phyloP scores from a whole-genome alignment of 1,140 invertebrate genomes.

The Plodia interpunctella region DNA sequence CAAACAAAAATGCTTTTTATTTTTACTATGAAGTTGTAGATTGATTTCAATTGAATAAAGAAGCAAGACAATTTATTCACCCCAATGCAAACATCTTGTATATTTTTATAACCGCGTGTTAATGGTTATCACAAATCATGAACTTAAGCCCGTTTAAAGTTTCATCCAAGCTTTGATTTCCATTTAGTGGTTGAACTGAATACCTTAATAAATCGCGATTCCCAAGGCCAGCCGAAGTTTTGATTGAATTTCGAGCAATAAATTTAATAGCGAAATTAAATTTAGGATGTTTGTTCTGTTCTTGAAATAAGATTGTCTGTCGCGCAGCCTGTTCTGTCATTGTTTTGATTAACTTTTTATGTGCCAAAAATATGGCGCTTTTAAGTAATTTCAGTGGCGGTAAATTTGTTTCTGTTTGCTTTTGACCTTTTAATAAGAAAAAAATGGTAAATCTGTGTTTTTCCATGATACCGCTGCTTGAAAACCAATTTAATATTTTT shows the following conservation, averaged over 20 bases:
- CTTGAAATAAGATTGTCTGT: neutral
- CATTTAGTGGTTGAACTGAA: neutral
- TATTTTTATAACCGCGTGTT: no score
- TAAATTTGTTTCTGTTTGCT: neutral
- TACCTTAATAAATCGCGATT: conserved; percentile 3
- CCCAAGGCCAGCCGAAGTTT: neutral
- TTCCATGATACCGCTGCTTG: no score
- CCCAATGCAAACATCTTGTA: no score
- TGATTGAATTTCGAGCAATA: neutral
- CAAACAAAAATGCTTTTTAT: no score
- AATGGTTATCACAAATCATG: neutral
- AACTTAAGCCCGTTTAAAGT: conserved; percentile 1
- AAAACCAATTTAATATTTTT: no score
- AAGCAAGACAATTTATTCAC: no score
- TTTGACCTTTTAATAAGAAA: no score
- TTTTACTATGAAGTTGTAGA: no score
- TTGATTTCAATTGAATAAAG: no score
- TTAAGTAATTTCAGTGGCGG: neutral
- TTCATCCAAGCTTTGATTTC: neutral
- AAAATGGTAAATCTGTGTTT: no score
- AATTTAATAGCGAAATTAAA: conserved; percentile 6
- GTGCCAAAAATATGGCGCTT: neutral
- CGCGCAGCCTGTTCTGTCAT: neutral
- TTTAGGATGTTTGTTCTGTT: neutral
- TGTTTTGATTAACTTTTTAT: neutral